These are phyloP conservation scores for Dexiosoma caninum DNA, from an alignment of 2,888 invertebrate genomes.

Conservation along the genomic window DNA sequence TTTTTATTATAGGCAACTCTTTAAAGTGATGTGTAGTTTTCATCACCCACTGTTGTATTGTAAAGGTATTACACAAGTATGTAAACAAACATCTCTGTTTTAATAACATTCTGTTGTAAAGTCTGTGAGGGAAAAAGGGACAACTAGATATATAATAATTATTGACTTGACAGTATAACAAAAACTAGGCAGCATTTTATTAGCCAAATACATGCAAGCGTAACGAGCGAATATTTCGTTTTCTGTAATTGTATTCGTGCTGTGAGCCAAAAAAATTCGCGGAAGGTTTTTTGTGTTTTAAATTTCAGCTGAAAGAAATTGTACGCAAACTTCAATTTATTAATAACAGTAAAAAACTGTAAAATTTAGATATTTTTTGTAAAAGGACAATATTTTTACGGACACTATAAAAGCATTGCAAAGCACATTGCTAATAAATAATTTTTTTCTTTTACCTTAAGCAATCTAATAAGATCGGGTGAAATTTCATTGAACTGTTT, in stretches of 20 bases:
- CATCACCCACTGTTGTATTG: neutral
- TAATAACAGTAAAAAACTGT: constrained; percentile 56
- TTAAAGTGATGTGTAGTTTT: neutral
- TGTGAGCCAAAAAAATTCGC: constrained; percentile 73
- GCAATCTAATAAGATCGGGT: constrained; percentile 68
- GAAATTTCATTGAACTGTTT: constrained; percentile 75
- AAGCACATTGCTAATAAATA: constrained; percentile 62
- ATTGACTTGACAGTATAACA: constrained; percentile 37
- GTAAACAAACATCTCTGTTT: constrained; percentile 20
- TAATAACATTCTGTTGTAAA: neutral
- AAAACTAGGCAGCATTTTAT: constrained; percentile 44
- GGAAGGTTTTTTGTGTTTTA: constrained; percentile 72
- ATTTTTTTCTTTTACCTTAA: constrained; percentile 66
- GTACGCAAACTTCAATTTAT: constrained; percentile 66
- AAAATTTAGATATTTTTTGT: constrained; percentile 28
- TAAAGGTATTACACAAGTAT: neutral
- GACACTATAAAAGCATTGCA: constrained; percentile 27
- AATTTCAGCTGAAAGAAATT: constrained; percentile 69
- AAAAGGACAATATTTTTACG: constrained; percentile 43
- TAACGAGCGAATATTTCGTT: constrained; percentile 64
- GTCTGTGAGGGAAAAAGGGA: constrained; percentile 35
- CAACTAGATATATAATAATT: neutral
- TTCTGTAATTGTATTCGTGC: constrained; percentile 73
- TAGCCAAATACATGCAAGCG: constrained; percentile 59
- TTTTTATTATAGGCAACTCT: neutral